Percentiles rank a stretch among this genome's conserved stretches.
Evolutionary conservation across 2,888 invertebrate genomes (phyloP).

Genomic region (Emmelina monodactyla): DNA sequence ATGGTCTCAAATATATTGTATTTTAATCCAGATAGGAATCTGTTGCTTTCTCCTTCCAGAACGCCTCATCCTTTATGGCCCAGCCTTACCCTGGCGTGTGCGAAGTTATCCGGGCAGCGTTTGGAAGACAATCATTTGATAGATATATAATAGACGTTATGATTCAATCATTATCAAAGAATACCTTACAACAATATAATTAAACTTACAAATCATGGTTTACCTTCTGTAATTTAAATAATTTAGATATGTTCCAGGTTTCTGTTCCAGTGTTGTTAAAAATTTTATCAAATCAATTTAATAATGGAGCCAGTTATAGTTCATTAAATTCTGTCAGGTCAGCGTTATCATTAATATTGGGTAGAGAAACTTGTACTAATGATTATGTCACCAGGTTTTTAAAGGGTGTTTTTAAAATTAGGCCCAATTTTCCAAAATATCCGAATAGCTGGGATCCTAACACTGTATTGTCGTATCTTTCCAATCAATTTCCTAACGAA

Average conservation of each 20-base stretch:
- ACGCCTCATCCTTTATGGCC: conserved; percentile 6
- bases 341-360: conserved; percentile 13
- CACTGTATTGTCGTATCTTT: conserved; percentile 3
- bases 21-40: conserved; percentile 8
- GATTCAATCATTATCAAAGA: conserved; percentile 14
- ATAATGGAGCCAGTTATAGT: conserved; percentile 13
- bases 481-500: conserved; percentile 5
- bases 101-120: conserved; percentile 14
- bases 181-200: conserved; percentile 12
- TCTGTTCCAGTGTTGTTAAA: conserved; percentile 5
- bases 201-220: conserved; percentile 13
- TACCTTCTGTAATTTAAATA: conserved; percentile 7
- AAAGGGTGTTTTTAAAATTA: conserved; percentile 12
- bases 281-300: conserved; percentile 12
- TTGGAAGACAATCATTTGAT: conserved; percentile 8
- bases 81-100: conserved; percentile 16
- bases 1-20: conserved; percentile 10
- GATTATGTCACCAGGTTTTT: conserved; percentile 10
- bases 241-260: background rate
- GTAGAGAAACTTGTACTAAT: conserved; percentile 2
- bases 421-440: conserved; percentile 19
- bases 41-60: conserved; percentile 13
- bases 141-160: conserved; percentile 8
- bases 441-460: conserved; percentile 9
- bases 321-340: conserved; percentile 15